phyloP scores from a whole-genome alignment of 2,888 invertebrate species.

The Macrophya annulata region DNA sequence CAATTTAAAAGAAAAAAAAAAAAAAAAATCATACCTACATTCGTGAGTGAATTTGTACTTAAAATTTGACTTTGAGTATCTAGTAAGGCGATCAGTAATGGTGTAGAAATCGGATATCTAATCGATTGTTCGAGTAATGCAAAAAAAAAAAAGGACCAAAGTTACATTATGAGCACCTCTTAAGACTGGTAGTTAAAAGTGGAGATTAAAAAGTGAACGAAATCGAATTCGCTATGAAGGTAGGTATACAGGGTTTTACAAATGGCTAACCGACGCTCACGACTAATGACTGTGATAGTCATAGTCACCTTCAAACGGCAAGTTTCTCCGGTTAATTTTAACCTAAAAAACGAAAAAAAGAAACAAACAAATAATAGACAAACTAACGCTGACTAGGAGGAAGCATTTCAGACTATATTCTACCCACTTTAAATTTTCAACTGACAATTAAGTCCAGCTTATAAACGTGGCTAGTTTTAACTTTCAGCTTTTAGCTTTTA shows the following conservation, averaged over 20 bases:
- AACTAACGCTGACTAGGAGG: background rate
- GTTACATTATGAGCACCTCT: background rate
- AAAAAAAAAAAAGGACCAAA: background rate
- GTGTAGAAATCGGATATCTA: constrained; percentile 6
- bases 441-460: background rate
- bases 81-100: background rate
- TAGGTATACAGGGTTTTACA: background rate
- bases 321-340: constrained; percentile 11
- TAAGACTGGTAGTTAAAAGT: background rate
- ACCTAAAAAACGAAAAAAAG: background rate
- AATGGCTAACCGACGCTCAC: background rate
- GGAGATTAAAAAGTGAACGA: constrained; percentile 12
- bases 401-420: background rate
- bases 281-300: constrained; percentile 23
- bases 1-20: too few species aligned
- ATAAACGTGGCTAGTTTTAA: background rate
- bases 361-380: background rate
- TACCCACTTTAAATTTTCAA: constrained; percentile 17
- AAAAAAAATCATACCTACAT: background rate
- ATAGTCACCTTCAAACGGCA: constrained; percentile 16
- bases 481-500: background rate
- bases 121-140: background rate
- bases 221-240: constrained; percentile 22
- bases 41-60: background rate
- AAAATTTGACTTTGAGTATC: background rate